These are phyloP conservation scores for Polypterus bichir DNA, from an alignment of 2,113 vertebrate genomes.

Conservation along the genomic window DNA sequence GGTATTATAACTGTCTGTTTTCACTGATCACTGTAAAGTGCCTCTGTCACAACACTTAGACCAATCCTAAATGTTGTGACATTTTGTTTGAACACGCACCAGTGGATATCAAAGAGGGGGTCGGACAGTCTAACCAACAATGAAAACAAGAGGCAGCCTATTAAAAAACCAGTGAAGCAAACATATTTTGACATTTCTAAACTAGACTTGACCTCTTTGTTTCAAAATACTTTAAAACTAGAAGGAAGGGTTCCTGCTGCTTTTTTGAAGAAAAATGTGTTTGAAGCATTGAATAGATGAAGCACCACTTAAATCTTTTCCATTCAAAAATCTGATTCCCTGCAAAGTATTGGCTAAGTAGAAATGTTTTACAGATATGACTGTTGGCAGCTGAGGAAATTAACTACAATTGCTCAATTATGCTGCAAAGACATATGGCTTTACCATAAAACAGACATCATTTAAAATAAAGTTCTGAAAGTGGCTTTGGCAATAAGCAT, in stretches of 20 bases:
- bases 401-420: neutral
- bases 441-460: neutral
- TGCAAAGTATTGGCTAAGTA: neutral
- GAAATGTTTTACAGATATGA: neutral
- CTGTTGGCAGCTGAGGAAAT: neutral
- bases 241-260: neutral
- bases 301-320: neutral
- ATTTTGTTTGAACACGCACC: slow-evolving; percentile 40
- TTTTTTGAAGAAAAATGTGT: neutral
- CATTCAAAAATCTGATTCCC: neutral
- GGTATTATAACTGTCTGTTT: slow-evolving; percentile 9
- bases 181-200: slow-evolving; percentile 58
- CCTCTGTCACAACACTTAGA: slow-evolving; percentile 36
- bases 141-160: slow-evolving; percentile 44
- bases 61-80: slow-evolving; percentile 26
- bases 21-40: slow-evolving; percentile 25
- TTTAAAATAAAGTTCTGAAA: no score
- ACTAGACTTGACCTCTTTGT: slow-evolving; percentile 55
- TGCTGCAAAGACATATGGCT: neutral
- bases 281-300: neutral
- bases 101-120: slow-evolving; percentile 30
- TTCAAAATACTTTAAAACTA: slow-evolving; percentile 27
- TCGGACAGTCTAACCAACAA: slow-evolving; percentile 30
- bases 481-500: no score
- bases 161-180: slow-evolving; percentile 48